These are phyloP conservation scores for Amphiprion ocellaris DNA, from an alignment of 2,113 vertebrate genomes.

Conservation along the genomic window DNA sequence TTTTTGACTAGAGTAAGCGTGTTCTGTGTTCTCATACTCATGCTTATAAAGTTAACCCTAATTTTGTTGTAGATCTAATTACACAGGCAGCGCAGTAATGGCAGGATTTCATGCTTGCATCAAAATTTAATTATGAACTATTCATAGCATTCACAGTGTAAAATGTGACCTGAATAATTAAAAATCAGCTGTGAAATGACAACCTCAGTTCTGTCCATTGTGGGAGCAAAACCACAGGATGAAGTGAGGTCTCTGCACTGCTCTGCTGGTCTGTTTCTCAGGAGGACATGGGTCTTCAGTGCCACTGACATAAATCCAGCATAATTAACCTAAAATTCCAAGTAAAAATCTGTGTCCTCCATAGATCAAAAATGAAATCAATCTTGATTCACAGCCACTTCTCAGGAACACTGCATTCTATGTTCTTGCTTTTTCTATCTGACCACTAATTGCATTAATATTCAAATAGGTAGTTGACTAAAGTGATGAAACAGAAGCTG, in stretches of 20 bases:
- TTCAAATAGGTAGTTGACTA: neutral
- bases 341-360: too few species aligned
- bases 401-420: neutral
- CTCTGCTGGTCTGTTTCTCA: conserved; percentile 4
- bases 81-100: conserved; percentile 38
- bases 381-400: neutral
- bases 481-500: neutral
- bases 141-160: conserved; percentile 55
- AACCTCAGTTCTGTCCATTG: conserved; percentile 33
- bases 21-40: conserved; percentile 18
- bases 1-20: neutral
- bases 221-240: conserved; percentile 19
- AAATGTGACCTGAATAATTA: conserved; percentile 70
- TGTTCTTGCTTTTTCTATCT: neutral
- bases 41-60: conserved; percentile 33
- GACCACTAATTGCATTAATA: conserved; percentile 14
- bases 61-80: conserved; percentile 56
- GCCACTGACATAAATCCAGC: conserved; percentile 2
- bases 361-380: neutral
- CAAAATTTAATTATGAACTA: conserved; percentile 68
- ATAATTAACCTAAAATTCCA: conserved; percentile 5
- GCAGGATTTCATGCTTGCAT: conserved; percentile 68
- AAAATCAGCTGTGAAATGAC: conserved; percentile 23
- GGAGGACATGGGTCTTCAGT: conserved; percentile 25
- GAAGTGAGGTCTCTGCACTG: conserved; percentile 5